Conservation (phyloP, 2,888 invertebrate genomes). For the Oxycera nigricornis region DNA sequence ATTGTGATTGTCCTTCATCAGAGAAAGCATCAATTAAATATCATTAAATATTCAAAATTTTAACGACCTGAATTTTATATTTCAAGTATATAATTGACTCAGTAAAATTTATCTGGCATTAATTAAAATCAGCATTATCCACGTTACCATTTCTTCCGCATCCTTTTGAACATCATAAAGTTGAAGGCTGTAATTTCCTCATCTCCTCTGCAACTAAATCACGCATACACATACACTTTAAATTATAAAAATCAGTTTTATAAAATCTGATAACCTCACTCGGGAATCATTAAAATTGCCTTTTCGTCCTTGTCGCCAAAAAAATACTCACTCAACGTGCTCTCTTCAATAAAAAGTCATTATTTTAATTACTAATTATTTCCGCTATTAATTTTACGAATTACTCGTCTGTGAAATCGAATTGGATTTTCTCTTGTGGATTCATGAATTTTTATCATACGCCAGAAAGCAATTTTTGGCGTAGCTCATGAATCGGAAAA, state of each 20-base stretch:
- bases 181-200: too few relatives aligned
- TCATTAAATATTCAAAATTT: too few relatives aligned
- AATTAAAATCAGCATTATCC: too few relatives aligned
- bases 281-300: background rate
- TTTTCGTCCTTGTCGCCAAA: background rate
- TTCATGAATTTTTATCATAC: conserved; percentile 14
- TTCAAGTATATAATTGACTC: too few relatives aligned
- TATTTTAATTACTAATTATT: conserved; percentile 34
- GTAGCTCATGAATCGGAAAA: conserved; percentile 30
- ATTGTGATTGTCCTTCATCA: too few relatives aligned
- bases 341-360: conserved; percentile 2
- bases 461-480: conserved; percentile 20
- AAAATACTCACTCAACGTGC: background rate
- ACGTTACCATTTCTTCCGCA: too few relatives aligned
- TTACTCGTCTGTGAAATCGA: conserved; percentile 31
- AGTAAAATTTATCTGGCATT: too few relatives aligned
- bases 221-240: background rate
- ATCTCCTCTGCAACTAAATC: too few relatives aligned
- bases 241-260: background rate
- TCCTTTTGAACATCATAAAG: too few relatives aligned
- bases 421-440: conserved; percentile 8
- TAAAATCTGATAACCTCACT: background rate
- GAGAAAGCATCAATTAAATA: too few relatives aligned
- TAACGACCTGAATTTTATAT: too few relatives aligned
- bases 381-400: conserved; percentile 31